Conservation (phyloP, 2,797 vertebrate genomes). For the Cossypha polioptera region DNA sequence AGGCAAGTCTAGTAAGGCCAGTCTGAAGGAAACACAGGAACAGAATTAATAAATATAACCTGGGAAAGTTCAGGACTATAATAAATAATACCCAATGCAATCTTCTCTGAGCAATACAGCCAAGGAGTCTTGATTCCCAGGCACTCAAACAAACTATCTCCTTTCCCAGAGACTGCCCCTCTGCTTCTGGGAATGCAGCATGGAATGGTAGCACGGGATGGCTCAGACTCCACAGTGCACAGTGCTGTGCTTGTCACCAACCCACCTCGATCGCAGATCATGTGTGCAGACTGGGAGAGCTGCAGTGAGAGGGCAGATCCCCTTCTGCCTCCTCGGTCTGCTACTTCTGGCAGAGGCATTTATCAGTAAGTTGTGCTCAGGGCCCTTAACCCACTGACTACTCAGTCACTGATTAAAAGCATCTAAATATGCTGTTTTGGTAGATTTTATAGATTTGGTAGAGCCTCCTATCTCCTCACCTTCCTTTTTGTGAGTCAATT, state of each 20-base stretch:
- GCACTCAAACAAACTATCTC: neutral
- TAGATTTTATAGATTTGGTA: neutral
- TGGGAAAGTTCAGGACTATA: neutral
- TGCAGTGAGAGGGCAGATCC: neutral
- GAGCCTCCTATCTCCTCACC: neutral
- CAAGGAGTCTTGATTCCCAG: neutral
- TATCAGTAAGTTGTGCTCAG: neutral
- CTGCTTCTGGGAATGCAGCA: neutral
- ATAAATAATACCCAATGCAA: neutral
- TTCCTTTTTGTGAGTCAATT: neutral
- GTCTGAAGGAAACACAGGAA: neutral
- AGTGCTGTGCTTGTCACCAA: neutral
- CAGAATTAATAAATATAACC: neutral
- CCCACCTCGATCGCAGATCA: too few species aligned
- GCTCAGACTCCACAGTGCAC: fast-evolving
- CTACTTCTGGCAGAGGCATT: neutral
- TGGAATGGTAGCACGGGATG: neutral
- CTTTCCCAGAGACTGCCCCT: neutral
- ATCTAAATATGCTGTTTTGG: neutral
- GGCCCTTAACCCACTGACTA: neutral
- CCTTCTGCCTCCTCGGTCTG: neutral
- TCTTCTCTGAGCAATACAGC: neutral
- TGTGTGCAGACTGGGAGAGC: fast-evolving
- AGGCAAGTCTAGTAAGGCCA: neutral
- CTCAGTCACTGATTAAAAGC: neutral